Evolutionary conservation across 30 jellyfish, hydroid and myxozoan genomes (phyloP), one percentile per base, ranked within the genome.

Genomic region (Hydra vulgaris): DNA sequence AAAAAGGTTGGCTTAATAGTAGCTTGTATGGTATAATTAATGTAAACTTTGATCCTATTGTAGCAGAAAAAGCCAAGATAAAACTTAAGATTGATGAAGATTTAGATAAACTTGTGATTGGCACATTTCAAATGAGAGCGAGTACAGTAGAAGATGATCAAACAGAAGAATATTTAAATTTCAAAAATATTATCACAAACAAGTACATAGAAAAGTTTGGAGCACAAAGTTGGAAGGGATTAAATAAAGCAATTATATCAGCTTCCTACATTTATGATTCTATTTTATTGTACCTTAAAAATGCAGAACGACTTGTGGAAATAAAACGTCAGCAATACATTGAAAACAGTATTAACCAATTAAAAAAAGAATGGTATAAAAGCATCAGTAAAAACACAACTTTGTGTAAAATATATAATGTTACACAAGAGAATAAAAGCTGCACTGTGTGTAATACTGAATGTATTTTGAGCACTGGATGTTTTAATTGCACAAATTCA

Each of bases 201-300:
- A 15, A 23, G 8, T 68, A n/a, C 16, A 7, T 3, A 8, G 16
- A 68, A 15, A 68, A 68, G 27, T 68, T 68, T 23, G 16, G n/a
- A n/a, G n/a, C n/a, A n/a, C n/a, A n/a, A n/a, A n/a, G n/a, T 40
- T 40, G 12, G 61, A 12, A 40, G 12, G 61, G 61, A 40, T 40
- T 40, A 3, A 5, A 40, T 5, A 12, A 40, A 7, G 4, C 75
- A 15, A 3, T 68, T 3, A 68, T 23, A 1, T 55, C 85, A 18
- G 85, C 85, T 1, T 53, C 85, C 0, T 78, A 78, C 1, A 21
- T 78, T 15, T 61, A 78, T 78, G 85, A 78, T 25, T 74, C 85
- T 23, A 61, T 78, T 0, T 26, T 78, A 22, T n/a, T 78, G 79
- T 78, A 78, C 78, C 26, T 78, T 7, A 54, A 78, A 78, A 78